Evolutionary conservation across 2,797 vertebrate species (phyloP).

Genomic region (Galaxias olidus): DNA sequence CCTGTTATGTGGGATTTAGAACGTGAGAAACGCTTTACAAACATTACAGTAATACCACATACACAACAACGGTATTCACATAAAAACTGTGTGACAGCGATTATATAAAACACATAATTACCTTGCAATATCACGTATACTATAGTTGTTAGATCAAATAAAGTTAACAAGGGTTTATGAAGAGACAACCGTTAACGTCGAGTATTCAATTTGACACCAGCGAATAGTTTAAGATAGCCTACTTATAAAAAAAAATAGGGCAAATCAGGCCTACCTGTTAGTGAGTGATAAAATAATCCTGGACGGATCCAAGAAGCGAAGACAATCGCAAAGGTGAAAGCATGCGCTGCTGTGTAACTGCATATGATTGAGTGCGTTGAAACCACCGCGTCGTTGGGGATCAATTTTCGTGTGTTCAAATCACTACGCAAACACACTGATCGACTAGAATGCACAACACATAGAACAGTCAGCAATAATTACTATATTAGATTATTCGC

Average conservation of each 20-base stretch:
- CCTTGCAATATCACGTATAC: too few relatives aligned
- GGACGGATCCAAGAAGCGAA: slow-evolving; percentile 57
- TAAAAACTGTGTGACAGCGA: too few relatives aligned
- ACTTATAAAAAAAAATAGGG: slow-evolving; percentile 3
- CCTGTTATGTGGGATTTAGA: too few relatives aligned
- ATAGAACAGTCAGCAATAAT: too few relatives aligned
- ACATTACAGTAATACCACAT: too few relatives aligned
- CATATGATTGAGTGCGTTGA: slow-evolving; percentile 85
- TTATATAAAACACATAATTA: too few relatives aligned
- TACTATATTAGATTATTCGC: too few relatives aligned
- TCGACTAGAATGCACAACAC: neutral
- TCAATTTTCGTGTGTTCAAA: neutral
- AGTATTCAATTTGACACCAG: too few relatives aligned
- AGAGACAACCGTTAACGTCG: neutral
- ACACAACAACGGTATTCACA: too few relatives aligned
- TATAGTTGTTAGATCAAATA: too few relatives aligned
- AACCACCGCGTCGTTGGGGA: slow-evolving; percentile 72
- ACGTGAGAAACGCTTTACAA: too few relatives aligned
- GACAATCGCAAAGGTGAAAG: slow-evolving; percentile 82
- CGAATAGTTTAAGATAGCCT: neutral
- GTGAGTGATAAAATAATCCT: slow-evolving; percentile 50
- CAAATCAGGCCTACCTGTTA: slow-evolving; percentile 53
- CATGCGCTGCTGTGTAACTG: slow-evolving; percentile 84
- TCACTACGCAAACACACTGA: neutral
- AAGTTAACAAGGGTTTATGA: neutral